These are phyloP conservation scores for Zosterops hypoxanthus DNA, from an alignment of 2,113 vertebrate genomes.

Conservation along the genomic window DNA sequence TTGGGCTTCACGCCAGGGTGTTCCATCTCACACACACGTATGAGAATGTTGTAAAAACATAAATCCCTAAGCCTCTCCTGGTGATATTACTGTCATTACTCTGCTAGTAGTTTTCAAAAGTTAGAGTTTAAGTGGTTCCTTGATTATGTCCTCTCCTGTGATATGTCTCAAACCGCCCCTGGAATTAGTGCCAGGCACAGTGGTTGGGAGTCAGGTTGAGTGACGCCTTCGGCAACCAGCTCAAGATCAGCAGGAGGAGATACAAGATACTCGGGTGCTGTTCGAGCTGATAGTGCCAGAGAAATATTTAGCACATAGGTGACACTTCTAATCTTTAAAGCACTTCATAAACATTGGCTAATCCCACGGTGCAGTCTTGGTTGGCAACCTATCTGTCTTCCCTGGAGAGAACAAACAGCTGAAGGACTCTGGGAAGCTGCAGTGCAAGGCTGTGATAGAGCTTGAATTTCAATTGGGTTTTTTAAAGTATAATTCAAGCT, in stretches of 20 bases:
- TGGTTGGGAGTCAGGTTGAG: not conserved
- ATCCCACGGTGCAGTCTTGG: constrained; percentile 12
- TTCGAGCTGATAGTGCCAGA: constrained; percentile 17
- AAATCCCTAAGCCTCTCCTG: not conserved
- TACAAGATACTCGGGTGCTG: not conserved
- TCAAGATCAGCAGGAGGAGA: not conserved
- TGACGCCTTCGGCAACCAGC: constrained; percentile 15
- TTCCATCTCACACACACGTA: rapidly evolving
- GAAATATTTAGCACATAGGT: constrained; percentile 56
- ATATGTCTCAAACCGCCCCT: not conserved
- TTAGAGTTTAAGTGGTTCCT: not conserved
- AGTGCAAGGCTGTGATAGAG: not conserved
- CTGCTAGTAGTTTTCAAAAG: not conserved
- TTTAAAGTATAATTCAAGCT: not conserved
- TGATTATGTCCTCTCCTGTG: not conserved
- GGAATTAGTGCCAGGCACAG: not conserved
- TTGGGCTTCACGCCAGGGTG: not conserved
- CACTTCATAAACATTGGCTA: constrained; percentile 47
- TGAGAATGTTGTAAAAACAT: not conserved
- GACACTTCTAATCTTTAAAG: constrained; percentile 51
- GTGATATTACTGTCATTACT: not conserved
- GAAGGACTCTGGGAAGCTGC: not conserved
- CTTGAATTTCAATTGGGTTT: not conserved
- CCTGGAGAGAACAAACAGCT: constrained; percentile 4
- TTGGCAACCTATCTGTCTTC: constrained; percentile 20